Base-by-base conservation (phyloP, 2,113 vertebrate species). In the Platichthys flesus region DNA sequence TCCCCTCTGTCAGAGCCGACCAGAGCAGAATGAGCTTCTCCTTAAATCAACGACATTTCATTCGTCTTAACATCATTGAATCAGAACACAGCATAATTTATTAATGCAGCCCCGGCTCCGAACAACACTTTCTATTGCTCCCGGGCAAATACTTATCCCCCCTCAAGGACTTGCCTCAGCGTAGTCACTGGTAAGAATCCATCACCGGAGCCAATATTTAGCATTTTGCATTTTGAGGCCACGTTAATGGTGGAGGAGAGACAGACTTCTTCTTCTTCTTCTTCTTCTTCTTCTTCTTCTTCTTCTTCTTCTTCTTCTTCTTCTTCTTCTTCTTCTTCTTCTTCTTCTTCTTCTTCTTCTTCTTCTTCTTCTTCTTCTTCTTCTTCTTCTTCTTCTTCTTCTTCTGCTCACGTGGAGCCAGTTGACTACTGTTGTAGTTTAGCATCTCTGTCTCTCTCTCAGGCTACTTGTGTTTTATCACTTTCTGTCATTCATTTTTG, bases 41-140 rank as follows among this genome's bases (percentile, higher is more conserved):
- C 66, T 62, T 58, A 64, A 88, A 56, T 61, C 37, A 3, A 80
- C 78, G 78, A 56, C 79, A 79, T 87, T 90, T 86, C 80, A 76
- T 77, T 74, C 76, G 70, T 59, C 76, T 37, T 80, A 66, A 66
- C 78, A 83, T 82, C 80, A 85, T 87, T 79, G 75, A 79, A 85
- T 85, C 79, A 86, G 84, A 89, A 85, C 71, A 87, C 45, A 63
- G 21, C 81, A 83, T 90, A 49, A 88, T 89, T 91, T 89, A 93
- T 90, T 91, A 81, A 88, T 85, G 86, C 79, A 51, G 86, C 75
- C 81, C 65, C 23, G 2, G 56, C 73, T 82, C 62, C 45, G 74
- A 87, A 88, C 79, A 76, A 76, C 76, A 75, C 66, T 88, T 82
- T 89, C 74, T 73, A 74, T 82, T 56, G 77, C 88, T 88, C 45